Base-by-base conservation (phyloP, 37 sponge, comb jelly and placozoan species). In the Theonella swinhoei region DNA sequence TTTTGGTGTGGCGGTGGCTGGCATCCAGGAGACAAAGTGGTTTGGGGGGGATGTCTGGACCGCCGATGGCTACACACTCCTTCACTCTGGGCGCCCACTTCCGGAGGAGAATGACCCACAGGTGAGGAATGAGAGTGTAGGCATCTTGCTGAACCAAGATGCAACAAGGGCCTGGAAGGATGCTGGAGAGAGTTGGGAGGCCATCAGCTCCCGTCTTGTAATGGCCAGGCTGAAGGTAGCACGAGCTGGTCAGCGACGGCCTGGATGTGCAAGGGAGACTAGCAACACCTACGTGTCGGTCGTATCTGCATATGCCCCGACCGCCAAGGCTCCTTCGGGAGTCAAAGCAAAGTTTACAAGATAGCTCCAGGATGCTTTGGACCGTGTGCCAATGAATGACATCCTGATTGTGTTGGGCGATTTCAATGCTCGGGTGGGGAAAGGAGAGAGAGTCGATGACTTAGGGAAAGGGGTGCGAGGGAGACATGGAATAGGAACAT, bases 121-220 rank as follows among this genome's bases (percentile, higher is more conserved):
- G 20, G 26, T 3, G 8, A 42, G 80, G 25, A 78, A 77, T 68
- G 86, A 85, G 47, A 59, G 78, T 67, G 86, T 85, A 33, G 81
- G 81, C 8, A 83, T 83, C 28, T 8, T 73, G 3, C 34, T 83
- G 73, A 62, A 83, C 47, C 25, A 8, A 11, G 14, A 54, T 29
- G 80, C 80, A 42, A 78, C 79, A 36, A 74, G 29, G 60, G 87
- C 79, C 26, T 70, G 73, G 87, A 78, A 41, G 39, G 29, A 78
- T 14, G 80, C 73, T 36, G 87, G 87, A 9, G 80, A 86, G 87
- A n/a, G 70, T 9, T 86, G 79, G 80, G 41, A 86, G 80, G 87
- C 87, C 4, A 74, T 86, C 3, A 78, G 66, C 42, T 79, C 79
- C 26, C 43, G 87, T 41, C 3, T 86, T 70, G 78, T 77, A 7